phyloP scores from a whole-genome alignment of 2,797 vertebrate genomes.

The Hydrocynus forskahlii region DNA sequence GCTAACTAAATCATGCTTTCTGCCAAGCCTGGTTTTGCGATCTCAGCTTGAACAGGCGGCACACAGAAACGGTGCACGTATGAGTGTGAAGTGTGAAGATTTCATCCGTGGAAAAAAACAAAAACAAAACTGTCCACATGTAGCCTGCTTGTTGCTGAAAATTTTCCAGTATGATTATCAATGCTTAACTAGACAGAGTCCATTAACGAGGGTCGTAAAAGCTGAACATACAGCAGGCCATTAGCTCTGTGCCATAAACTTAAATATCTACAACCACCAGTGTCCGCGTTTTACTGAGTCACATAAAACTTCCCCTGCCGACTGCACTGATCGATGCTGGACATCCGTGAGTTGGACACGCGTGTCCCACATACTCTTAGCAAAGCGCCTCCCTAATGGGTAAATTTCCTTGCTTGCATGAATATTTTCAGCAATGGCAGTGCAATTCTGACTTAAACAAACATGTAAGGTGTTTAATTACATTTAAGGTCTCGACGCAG shows the following conservation, averaged over 20 bases:
- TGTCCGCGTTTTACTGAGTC: not conserved
- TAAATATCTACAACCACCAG: not conserved
- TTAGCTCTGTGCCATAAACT: conserved; percentile 25
- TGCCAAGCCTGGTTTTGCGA: conserved; percentile 19
- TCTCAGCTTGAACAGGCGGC: not conserved
- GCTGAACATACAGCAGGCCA: conserved; percentile 7
- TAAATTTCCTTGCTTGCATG: not conserved
- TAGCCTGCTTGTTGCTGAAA: not conserved
- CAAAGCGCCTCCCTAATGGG: not conserved
- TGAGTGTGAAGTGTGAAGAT: not conserved
- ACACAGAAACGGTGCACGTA: not conserved
- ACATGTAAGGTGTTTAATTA: not conserved
- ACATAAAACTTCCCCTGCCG: conserved; percentile 11
- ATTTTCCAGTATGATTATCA: not conserved
- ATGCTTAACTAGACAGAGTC: not conserved
- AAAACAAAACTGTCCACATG: not conserved
- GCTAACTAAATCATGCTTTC: conserved; percentile 7
- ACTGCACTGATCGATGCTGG: conserved; percentile 5
- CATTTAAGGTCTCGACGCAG: not conserved
- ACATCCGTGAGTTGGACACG: not conserved
- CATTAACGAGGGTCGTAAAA: not conserved
- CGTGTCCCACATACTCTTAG: not conserved
- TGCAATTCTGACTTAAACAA: not conserved
- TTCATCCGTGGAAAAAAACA: not conserved
- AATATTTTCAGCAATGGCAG: not conserved